Evolutionary conservation across 2,888 invertebrate genomes (phyloP).

Genomic region (Eupithecia abbreviata): DNA sequence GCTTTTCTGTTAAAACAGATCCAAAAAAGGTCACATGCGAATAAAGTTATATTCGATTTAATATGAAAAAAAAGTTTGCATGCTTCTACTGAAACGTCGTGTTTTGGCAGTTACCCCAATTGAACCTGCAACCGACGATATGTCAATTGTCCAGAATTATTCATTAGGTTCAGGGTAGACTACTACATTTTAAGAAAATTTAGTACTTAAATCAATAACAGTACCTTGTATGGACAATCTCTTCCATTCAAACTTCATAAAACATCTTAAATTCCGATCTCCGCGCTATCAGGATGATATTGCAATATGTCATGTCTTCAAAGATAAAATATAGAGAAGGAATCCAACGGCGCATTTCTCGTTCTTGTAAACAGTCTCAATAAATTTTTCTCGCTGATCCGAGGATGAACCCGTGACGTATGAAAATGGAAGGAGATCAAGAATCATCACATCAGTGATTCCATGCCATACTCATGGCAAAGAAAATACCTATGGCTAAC

Average conservation of each 20-base stretch:
- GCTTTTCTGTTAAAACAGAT: no score
- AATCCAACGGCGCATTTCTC: constrained; percentile 47
- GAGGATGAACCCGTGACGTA: constrained; percentile 70
- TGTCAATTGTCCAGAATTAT: not conserved
- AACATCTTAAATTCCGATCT: constrained; percentile 2
- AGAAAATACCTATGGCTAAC: not conserved
- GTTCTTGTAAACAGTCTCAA: constrained; percentile 68
- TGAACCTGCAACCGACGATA: no score
- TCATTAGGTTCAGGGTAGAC: not conserved
- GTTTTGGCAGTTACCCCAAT: no score
- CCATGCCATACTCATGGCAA: constrained; percentile 19
- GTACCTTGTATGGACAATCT: not conserved
- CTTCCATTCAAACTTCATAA: not conserved
- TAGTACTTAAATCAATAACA: not conserved
- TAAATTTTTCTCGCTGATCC: constrained; percentile 77
- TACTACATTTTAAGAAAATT: not conserved
- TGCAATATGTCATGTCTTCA: constrained; percentile 34
- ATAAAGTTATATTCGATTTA: no score
- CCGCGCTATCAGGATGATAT: constrained; percentile 30
- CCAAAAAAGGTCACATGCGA: no score
- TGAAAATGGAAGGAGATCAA: constrained; percentile 63
- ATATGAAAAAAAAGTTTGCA: no score
- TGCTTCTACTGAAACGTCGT: no score
- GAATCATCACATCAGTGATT: constrained; percentile 60
- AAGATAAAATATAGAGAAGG: constrained; percentile 37